Evolutionary conservation across 2,888 invertebrate species (phyloP).

Genomic region (Cryptocheilus praepositus): DNA sequence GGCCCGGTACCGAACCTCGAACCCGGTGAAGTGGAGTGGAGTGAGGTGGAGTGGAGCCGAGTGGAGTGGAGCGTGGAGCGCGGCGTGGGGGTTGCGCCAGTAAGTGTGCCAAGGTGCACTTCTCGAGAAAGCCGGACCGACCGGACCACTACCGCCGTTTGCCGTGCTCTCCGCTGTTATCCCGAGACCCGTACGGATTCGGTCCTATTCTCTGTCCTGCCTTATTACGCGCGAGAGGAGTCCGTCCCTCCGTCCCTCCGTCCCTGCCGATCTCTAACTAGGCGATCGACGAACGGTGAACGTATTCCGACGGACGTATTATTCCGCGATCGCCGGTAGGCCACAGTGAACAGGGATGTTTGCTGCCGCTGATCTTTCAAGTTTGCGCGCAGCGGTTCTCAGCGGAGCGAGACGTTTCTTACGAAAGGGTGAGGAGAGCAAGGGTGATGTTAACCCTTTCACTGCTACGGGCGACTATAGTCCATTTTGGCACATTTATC

Average conservation of each 20-base stretch:
- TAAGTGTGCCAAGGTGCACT: constrained; percentile 75
- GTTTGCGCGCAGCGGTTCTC: no score
- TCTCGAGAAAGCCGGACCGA: constrained; percentile 75
- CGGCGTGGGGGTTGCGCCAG: constrained; percentile 63
- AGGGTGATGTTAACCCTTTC: no score
- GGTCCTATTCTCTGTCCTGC: constrained; percentile 55
- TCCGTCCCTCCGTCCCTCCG: background rate
- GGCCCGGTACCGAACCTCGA: no score
- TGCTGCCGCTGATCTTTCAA: background rate
- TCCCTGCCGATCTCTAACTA: constrained; percentile 14
- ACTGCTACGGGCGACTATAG: no score
- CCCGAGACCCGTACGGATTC: constrained; percentile 36
- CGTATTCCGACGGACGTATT: constrained; percentile 13
- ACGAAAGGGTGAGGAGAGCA: no score
- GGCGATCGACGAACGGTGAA: constrained; percentile 8
- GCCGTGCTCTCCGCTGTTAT: constrained; percentile 3
- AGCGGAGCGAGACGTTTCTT: no score
- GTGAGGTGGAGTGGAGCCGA: constrained; percentile 29
- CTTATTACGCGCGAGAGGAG: constrained; percentile 20
- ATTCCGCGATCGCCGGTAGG: constrained; percentile 3
- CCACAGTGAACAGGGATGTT: constrained; percentile 4
- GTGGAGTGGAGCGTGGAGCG: constrained; percentile 21
- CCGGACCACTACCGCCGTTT: constrained; percentile 62
- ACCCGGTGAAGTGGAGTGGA: constrained; percentile 7
- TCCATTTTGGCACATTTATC: no score